Evolutionary conservation across 2,113 vertebrate genomes (phyloP).

Genomic region (Pachycephala philippinensis): DNA sequence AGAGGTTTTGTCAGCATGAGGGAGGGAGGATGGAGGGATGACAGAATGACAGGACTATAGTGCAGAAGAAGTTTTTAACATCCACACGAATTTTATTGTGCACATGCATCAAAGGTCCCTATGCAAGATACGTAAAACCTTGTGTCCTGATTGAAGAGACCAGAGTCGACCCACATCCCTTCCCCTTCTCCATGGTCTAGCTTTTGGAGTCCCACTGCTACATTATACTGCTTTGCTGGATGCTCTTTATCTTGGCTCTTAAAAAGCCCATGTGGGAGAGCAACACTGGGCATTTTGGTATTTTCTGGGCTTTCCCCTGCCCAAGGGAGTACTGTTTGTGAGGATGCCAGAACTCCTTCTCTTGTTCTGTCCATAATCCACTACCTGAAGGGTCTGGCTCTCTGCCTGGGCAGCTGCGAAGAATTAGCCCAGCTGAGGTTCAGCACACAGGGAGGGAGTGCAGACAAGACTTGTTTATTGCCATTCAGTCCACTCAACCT

Average conservation of each 20-base stretch:
- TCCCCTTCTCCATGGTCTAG: neutral
- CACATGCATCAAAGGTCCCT: neutral
- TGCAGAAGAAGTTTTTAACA: neutral
- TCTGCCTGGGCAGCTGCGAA: conserved; percentile 36
- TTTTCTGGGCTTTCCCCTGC: conserved; percentile 22
- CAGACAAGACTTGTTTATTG: neutral
- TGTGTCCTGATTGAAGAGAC: neutral
- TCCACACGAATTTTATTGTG: neutral
- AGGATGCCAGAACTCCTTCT: neutral
- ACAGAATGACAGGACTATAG: neutral
- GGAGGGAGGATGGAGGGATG: neutral
- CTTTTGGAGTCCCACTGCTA: neutral
- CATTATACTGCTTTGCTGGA: neutral
- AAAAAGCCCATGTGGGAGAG: neutral
- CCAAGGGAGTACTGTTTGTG: neutral
- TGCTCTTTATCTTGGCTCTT: neutral
- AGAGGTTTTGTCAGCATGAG: neutral
- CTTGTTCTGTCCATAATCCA: neutral
- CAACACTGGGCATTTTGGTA: neutral
- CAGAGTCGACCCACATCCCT: neutral
- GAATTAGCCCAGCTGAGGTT: neutral
- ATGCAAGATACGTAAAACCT: neutral
- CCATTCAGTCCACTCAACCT: neutral
- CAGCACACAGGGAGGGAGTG: neutral
- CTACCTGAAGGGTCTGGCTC: conserved; percentile 24